phyloP scores from a whole-genome alignment of 1,140 invertebrate species.

The Gryon sp. region DNA sequence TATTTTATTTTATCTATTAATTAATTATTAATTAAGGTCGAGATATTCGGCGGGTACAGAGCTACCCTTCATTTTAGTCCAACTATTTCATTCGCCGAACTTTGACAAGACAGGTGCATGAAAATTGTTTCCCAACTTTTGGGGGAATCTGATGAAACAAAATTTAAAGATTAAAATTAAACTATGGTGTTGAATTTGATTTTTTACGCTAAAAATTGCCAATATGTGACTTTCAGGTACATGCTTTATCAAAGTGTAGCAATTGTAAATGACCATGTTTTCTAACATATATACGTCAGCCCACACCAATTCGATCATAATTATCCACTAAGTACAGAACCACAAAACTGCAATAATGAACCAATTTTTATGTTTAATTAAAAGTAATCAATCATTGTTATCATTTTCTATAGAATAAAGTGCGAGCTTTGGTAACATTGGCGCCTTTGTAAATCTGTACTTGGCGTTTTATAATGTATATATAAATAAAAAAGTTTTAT shows the following conservation, averaged over 20 bases:
- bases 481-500: slow-evolving; percentile 69
- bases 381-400: no score
- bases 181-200: slow-evolving; percentile 6
- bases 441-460: slow-evolving; percentile 28
- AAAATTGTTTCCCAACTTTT: slow-evolving; percentile 3
- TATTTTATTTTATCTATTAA: no score
- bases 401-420: no score
- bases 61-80: slow-evolving; percentile 63
- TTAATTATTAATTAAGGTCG: slow-evolving; percentile 6
- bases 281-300: slow-evolving; percentile 80
- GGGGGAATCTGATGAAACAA: slow-evolving; percentile 6
- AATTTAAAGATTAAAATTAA: background rate
- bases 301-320: slow-evolving; percentile 79
- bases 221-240: slow-evolving; percentile 59
- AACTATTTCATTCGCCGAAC: slow-evolving; percentile 69
- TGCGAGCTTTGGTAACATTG: no score
- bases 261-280: slow-evolving; percentile 77
- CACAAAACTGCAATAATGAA: slow-evolving; percentile 1
- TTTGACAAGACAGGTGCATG: slow-evolving; percentile 63
- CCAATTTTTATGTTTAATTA: no score
- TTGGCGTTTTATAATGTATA: slow-evolving; percentile 46
- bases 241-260: slow-evolving; percentile 72
- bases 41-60: slow-evolving; percentile 62
- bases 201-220: background rate
- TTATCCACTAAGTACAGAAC: slow-evolving; percentile 49